Evolutionary conservation across 2,113 vertebrate species (phyloP).

Genomic region (Pollachius pollachius): DNA sequence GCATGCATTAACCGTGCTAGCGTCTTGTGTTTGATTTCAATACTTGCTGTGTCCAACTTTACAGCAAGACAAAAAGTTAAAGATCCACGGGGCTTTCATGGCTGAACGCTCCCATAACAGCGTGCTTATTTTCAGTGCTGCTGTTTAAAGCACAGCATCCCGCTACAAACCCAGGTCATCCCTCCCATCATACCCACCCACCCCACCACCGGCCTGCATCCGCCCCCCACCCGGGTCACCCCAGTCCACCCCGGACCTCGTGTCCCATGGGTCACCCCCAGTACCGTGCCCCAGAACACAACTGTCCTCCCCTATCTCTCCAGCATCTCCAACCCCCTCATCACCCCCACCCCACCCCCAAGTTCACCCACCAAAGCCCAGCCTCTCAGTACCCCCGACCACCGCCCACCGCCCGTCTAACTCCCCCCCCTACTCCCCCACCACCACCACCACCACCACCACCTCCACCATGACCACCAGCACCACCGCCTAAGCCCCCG

Average conservation of each 20-base stretch:
- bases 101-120: constrained; percentile 33
- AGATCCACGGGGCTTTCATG: constrained; percentile 10
- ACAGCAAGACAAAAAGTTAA: constrained; percentile 18
- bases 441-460: constrained; percentile 10
- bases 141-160: constrained; percentile 46
- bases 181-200: constrained; percentile 28
- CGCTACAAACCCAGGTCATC: constrained; percentile 49
- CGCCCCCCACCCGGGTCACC: constrained; percentile 18
- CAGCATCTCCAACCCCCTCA: too few species aligned
- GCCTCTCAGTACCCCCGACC: neutral
- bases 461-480: neutral
- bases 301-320: too few species aligned
- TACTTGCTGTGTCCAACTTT: constrained; percentile 37
- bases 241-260: constrained; percentile 12
- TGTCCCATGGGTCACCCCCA: neutral
- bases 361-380: constrained; percentile 8
- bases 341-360: constrained; percentile 18
- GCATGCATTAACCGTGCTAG: constrained; percentile 9
- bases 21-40: constrained; percentile 30
- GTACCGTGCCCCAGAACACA: too few species aligned
- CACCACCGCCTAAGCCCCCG: constrained; percentile 23
- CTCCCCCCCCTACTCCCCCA: neutral
- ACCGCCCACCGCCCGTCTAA: neutral
- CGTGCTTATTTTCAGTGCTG: constrained; percentile 48
- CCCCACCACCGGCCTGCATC: too few species aligned